phyloP scores from a whole-genome alignment of 2,113 vertebrate species.

The Ginglymostoma cirratum region DNA sequence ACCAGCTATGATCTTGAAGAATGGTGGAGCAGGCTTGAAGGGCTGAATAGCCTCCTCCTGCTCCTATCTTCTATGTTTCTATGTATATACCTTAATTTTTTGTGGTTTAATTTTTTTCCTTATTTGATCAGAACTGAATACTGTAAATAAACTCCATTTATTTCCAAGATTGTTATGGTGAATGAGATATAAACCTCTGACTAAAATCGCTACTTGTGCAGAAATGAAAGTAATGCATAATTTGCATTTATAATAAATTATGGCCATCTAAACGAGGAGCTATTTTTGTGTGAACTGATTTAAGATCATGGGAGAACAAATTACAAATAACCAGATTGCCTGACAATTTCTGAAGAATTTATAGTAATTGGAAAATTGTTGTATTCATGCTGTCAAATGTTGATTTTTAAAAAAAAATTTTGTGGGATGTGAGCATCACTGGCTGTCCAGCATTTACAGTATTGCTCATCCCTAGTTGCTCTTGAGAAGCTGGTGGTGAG shows the following conservation, averaged over 20 bases:
- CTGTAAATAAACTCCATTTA: background rate
- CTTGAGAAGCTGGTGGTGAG: no score
- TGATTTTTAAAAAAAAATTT: background rate
- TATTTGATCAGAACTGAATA: background rate
- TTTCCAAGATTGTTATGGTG: background rate
- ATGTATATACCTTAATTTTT: background rate
- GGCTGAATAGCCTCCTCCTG: no score
- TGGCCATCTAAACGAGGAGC: background rate
- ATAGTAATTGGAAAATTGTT: background rate
- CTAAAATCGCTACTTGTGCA: background rate
- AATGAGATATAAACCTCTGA: background rate
- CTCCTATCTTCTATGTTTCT: no score
- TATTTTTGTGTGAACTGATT: background rate
- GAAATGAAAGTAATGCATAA: background rate
- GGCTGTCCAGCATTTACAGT: no score
- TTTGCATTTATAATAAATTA: constrained; percentile 4
- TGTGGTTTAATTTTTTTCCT: background rate
- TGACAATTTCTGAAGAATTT: background rate
- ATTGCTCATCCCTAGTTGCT: no score
- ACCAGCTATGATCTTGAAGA: no score
- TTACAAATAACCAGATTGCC: background rate
- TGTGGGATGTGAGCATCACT: no score
- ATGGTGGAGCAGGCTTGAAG: no score
- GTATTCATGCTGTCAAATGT: background rate
- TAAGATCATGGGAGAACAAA: background rate